These are phyloP conservation scores for Ephialtes manifestator DNA, from an alignment of 2,888 invertebrate species.

Conservation along the genomic window DNA sequence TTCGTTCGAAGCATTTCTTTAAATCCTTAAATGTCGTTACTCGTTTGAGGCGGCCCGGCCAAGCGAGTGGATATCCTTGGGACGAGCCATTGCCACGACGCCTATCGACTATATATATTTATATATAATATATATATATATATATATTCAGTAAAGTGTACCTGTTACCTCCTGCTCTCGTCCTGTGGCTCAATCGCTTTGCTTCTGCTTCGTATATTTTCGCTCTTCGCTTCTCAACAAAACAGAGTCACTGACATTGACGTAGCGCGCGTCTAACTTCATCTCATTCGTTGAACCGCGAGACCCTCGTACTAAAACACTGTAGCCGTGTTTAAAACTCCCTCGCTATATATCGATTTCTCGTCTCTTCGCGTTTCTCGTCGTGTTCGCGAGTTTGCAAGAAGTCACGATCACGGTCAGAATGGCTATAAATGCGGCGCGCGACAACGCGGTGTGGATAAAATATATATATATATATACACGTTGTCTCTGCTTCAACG, in stretches of 20 bases:
- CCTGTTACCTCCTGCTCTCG: conserved; percentile 51
- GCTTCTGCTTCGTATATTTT: conserved; percentile 45
- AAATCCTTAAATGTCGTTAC: conserved; percentile 69
- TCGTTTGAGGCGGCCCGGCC: conserved; percentile 55
- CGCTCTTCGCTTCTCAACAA: conserved; percentile 24
- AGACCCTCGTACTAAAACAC: neutral
- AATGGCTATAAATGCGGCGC: neutral
- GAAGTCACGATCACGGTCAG: conserved; percentile 63
- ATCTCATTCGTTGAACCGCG: conserved; percentile 7
- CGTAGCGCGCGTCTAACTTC: neutral
- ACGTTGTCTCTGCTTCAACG: conserved; percentile 6
- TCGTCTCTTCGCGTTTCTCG: conserved; percentile 27
- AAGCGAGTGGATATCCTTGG: conserved; percentile 82
- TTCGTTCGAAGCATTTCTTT: conserved; percentile 60
- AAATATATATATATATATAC: neutral
- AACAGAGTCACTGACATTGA: conserved; percentile 49
- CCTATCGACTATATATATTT: conserved; percentile 35
- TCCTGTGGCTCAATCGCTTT: conserved; percentile 50
- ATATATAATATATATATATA: conserved; percentile 3
- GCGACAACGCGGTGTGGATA: neutral
- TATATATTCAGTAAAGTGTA: conserved; percentile 19
- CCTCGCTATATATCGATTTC: conserved; percentile 19
- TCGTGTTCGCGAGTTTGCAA: conserved; percentile 49
- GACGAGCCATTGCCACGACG: conserved; percentile 81
- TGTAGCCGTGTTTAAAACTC: neutral